Evolutionary conservation across 2,888 invertebrate species (phyloP), one percentile per base, ranked within the genome.

Genomic region (Drosophila subquinaria): DNA sequence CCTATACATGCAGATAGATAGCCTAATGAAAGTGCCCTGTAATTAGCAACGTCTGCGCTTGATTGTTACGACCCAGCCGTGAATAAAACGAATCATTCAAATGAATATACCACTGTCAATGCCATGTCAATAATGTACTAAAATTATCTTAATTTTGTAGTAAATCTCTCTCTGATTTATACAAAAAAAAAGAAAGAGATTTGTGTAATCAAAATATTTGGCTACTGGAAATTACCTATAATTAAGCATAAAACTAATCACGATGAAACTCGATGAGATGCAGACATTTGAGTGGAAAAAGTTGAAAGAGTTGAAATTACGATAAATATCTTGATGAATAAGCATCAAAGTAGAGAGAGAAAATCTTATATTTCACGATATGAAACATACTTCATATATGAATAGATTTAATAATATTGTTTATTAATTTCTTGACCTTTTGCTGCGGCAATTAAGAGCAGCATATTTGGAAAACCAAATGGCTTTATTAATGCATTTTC

Each of bases 21-120:
- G 60, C 77, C 79, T 79, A 85, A 82, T 82, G 81, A 86, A 78
- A 74, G 73, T 74, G 78, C 62, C 75, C 43, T 60, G 76, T 64
- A 76, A 76, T 76, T 76, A 76, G 79, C 79, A 74, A 69, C 47
- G 79, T 64, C 79, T 74, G 74, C 56, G 60, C 52, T 66, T 66
- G 52, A 74, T 79, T 74, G 48, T 45, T 36, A 35, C 20, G 42
- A 47, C 57, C 61, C 48, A 50, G 43, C n/a, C 45, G 20, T 13
- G 55, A 33, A 15, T 59, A 55, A 42, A 35, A 23, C 33, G 33
- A 35, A 33, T 45, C 17, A 68, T 53, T 23, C 4, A 4, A 23
- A 8, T n/a, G 38, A 40, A 23, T 35, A 20, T 68, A n/a, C 35
- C 36, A n/a, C 38, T 42, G 23, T 53, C 17, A 17, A 56, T 56